phyloP scores from a whole-genome alignment of 2,888 invertebrate species.

The Agonopterix subpropinquella region DNA sequence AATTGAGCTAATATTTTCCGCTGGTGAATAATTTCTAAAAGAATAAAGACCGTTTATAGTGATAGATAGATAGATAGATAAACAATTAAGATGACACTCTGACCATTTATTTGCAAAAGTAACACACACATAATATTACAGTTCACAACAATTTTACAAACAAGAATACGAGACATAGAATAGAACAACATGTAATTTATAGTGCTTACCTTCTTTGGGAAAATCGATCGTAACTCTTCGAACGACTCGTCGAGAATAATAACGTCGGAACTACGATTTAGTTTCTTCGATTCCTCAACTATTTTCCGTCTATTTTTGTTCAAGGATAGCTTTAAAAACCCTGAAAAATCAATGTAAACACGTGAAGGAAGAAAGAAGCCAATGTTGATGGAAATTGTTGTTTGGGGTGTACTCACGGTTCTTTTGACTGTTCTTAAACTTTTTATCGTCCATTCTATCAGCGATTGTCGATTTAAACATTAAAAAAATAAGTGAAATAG shows the following conservation, averaged over 20 bases:
- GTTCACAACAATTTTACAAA: no score
- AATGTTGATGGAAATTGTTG: not conserved
- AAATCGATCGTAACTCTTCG: constrained; percentile 41
- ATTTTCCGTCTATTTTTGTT: constrained; percentile 49
- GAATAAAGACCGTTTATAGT: no score
- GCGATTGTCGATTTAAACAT: not conserved
- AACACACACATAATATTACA: no score
- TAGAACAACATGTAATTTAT: no score
- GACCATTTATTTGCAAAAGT: no score
- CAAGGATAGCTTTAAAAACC: constrained; percentile 49
- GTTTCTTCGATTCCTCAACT: constrained; percentile 28
- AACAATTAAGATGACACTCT: no score
- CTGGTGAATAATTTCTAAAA: no score
- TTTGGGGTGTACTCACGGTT: constrained; percentile 33
- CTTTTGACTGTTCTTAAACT: constrained; percentile 26
- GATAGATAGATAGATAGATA: no score
- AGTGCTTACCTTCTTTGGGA: constrained; percentile 42
- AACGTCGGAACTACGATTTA: constrained; percentile 44
- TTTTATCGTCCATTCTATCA: constrained; percentile 35
- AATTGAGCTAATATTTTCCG: no score
- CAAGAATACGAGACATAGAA: no score
- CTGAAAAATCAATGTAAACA: constrained; percentile 27
- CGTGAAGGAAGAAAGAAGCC: not conserved
- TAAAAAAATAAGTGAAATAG: not conserved
- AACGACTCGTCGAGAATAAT: constrained; percentile 59